These are phyloP conservation scores for Morpho helenor DNA, from an alignment of 2,888 invertebrate species.

Conservation along the genomic window DNA sequence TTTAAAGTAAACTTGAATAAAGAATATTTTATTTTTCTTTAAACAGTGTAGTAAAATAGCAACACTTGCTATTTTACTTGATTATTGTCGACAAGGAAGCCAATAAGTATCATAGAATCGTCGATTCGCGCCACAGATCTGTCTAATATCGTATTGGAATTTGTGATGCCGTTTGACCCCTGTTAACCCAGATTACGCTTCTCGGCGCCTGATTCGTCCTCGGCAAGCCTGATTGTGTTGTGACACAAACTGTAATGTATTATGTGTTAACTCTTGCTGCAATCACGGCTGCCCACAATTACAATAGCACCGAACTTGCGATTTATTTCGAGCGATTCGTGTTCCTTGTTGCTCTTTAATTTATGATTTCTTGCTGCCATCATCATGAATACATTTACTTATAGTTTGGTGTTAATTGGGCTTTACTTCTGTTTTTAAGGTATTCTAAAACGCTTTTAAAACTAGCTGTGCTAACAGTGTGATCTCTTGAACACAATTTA, in stretches of 20 bases:
- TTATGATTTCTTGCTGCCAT: conserved; percentile 9
- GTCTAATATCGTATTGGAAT: conserved; percentile 83
- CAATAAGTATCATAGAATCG: conserved; percentile 56
- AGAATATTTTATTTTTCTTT: neutral
- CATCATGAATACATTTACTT: conserved; percentile 7
- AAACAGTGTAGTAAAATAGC: neutral
- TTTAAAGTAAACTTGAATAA: neutral
- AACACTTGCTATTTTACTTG: conserved; percentile 1
- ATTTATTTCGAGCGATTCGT: conserved; percentile 53
- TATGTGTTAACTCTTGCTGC: conserved; percentile 79
- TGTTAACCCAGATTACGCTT: conserved; percentile 86
- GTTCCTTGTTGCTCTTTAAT: conserved; percentile 7
- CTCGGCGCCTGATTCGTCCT: conserved; percentile 79
- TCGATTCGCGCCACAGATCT: conserved; percentile 78
- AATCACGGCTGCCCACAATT: conserved; percentile 75
- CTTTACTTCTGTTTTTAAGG: neutral
- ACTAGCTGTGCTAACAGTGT: too few relatives aligned
- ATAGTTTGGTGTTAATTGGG: conserved; percentile 11
- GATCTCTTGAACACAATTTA: too few relatives aligned
- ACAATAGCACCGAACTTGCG: conserved; percentile 66
- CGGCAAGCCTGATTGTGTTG: conserved; percentile 76
- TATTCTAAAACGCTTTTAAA: too few relatives aligned
- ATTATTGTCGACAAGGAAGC: conserved; percentile 40
- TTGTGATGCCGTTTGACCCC: conserved; percentile 86
- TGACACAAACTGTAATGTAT: conserved; percentile 80